phyloP scores from a whole-genome alignment of 2,113 vertebrate species.

The Dicerorhinus sumatrensis region DNA sequence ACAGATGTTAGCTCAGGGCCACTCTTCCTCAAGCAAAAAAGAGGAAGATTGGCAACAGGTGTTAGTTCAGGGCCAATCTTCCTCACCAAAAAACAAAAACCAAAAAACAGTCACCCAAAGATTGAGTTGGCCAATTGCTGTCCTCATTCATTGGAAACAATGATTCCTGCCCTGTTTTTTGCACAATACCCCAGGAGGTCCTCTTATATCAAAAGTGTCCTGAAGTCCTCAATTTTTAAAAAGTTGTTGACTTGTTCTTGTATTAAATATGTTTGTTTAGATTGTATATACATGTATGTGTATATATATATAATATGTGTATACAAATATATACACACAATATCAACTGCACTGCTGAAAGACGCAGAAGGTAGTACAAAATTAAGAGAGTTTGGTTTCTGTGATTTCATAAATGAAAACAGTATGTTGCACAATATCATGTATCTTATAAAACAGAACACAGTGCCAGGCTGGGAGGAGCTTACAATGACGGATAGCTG shows the following conservation, averaged over 20 bases:
- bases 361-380: neutral
- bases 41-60: no score
- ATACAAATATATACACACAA: neutral
- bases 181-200: neutral
- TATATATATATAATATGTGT: neutral
- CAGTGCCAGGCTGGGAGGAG: neutral
- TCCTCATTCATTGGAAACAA: neutral
- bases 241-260: neutral
- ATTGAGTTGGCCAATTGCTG: neutral
- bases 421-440: neutral
- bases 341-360: neutral
- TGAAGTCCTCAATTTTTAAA: conserved; percentile 1
- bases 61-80: no score
- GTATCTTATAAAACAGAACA: neutral
- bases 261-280: neutral
- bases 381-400: neutral
- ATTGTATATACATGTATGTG: neutral
- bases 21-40: no score
- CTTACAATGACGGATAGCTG: neutral
- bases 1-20: no score
- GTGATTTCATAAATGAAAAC: conserved; percentile 10
- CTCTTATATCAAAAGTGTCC: neutral
- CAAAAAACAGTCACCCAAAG: neutral
- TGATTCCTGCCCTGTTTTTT: neutral
- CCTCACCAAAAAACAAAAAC: no score